Evolutionary conservation across 1,140 invertebrate species (phyloP).

Genomic region (Diabrotica virgifera): DNA sequence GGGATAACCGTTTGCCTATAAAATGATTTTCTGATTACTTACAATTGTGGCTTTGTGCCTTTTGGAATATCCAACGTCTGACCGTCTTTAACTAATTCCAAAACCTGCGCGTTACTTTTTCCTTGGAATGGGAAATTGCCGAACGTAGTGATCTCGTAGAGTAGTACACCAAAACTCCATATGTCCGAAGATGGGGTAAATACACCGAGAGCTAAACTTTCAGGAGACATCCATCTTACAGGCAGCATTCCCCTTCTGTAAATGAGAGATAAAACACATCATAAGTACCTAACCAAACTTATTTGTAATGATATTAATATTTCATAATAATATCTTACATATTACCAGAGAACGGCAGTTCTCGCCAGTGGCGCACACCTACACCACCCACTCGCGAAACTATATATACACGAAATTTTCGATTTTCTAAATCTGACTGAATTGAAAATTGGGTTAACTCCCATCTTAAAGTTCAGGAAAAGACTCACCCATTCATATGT

Average conservation of each 20-base stretch:
- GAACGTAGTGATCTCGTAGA: conserved; percentile 85
- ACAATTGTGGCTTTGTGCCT: conserved; percentile 74
- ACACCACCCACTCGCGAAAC: no score
- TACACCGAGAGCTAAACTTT: conserved; percentile 74
- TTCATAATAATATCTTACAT: no score
- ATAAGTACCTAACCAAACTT: no score
- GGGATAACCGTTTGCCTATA: no score
- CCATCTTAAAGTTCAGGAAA: no score
- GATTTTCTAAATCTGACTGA: no score
- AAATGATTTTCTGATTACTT: conserved; percentile 50
- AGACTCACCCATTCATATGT: no score
- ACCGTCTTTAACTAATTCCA: conserved; percentile 75
- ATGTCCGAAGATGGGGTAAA: conserved; percentile 82
- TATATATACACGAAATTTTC: no score
- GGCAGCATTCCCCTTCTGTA: conserved; percentile 74
- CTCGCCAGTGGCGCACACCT: no score
- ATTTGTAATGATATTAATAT: no score
- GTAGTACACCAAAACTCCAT: conserved; percentile 81
- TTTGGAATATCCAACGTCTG: conserved; percentile 68
- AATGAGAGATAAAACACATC: not conserved
- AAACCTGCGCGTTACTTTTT: conserved; percentile 78
- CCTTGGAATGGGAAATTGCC: conserved; percentile 87
- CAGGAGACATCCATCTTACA: conserved; percentile 92
- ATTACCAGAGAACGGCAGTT: no score
- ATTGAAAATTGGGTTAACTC: no score